Evolutionary conservation across 2,797 vertebrate genomes (phyloP), one percentile per base, ranked within the genome.

Genomic region (Salarias fasciatus): DNA sequence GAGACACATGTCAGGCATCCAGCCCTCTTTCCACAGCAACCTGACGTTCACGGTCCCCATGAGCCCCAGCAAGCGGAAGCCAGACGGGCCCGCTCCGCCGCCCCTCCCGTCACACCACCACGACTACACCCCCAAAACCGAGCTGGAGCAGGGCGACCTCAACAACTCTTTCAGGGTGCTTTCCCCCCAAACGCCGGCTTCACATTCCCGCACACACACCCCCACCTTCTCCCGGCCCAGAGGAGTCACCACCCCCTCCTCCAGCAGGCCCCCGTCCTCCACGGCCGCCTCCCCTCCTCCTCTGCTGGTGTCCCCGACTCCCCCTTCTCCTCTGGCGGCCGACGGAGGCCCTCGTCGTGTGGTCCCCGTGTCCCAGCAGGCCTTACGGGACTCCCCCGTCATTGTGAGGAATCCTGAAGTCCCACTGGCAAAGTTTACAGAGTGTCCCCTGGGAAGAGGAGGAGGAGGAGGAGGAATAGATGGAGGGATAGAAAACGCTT

Each of bases 331-430:
- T 42, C 86, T 95, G 53, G 75, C 93, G 49, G 89, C 93, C 0
- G 95, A 96, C 4, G 92, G 93, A 9, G 91, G 91, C 0, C 91
- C 94, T 46, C 93, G 93, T 13, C 89, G 93, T 28, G 87, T 93
- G 33, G 93, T 93, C 6, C 91, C 95, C 0, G 91, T 94, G 14
- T 81, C 92, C 76, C 93, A 93, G n/a, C 92, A 92, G 75, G 74
- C 89, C 51, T 88, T 95, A 70, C 90, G 95, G 58, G 95, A 96
- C 79, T 96, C 96, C 0, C 95, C 96, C 0, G 94, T 97, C 65
- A 96, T 97, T 50, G 95, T 97, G 13, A 93, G 95, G 43, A 97
- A 96, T 87, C 95, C 95, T 0, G 96, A 97, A 12, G 94, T 96
- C 61, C 95, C 95, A 0, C 71, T 94, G 52, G 87, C 93, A 86